Base-by-base conservation (phyloP, 2,888 invertebrate species). In the Sialis lutaria region DNA sequence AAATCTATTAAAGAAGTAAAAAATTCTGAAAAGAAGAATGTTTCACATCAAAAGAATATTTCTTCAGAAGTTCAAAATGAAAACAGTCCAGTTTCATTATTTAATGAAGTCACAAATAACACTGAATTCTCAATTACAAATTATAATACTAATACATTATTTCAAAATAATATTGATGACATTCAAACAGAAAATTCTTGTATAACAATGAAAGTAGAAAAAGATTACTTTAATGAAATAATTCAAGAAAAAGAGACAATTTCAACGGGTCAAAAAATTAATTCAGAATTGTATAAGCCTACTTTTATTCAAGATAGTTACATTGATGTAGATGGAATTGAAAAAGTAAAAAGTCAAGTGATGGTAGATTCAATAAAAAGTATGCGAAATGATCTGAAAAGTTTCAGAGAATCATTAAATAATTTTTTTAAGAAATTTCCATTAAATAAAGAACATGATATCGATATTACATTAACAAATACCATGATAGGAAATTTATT, bases 311-410 rank as follows among this genome's bases (percentile, higher is more conserved):
- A 22, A 2, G 22, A 22, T 22, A 22, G 22, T 22, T 22, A 22
- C 22, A 22, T 22, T 6, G 43, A 43, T 6, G 33, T 13, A 10
- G 32, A 47, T 9, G 47, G 48, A 30, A 43, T 43, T 12, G 44
- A 40, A 9, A 47, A 41, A 37, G 39, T 33, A 5, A 6, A 13
- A 6, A 47, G 47, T 42, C 10, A 10, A 30, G 10, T 35, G 4
- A 44, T 49, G 40, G 47, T 45, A 6, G 41, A 50, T 6, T 37
- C 40, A n/a, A 45, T 50, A 22, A 40, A 46, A 47, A 31, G 33
- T 6, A 37, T 50, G 1, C 43, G 50, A 13, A 42, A 45, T 30
- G 45, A 50, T 40, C 44, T 50, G 40, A 43, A 47, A 13, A 22
- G 40, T 31, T 50, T 45, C 45, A 39, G 33, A 4, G 45, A 49